Evolutionary conservation across 2,888 invertebrate genomes (phyloP), one percentile per base, ranked within the genome.

Genomic region (Metacarcinus magister): DNA sequence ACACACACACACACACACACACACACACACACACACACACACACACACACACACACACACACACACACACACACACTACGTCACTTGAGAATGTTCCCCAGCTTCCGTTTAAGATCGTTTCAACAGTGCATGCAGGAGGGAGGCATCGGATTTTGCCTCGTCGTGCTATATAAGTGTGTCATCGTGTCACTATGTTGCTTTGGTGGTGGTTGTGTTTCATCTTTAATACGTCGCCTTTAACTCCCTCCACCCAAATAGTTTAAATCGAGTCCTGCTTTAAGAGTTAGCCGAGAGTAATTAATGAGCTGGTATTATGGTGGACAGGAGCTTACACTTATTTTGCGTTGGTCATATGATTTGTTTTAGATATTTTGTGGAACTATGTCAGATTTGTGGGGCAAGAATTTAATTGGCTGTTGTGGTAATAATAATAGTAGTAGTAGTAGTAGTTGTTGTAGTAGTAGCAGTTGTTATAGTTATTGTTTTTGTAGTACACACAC

Each of bases 1-100:
- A 16, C 54, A 16, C 54, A 16, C 54, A 16, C 54, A 16, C 54
- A 16, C 13, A 8, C 16, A 10, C 10, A 8, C 82, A 32, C 82
- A 32, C 82, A 10, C 82, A 32, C 82, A 32, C 82, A 10, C 82
- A 32, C 82, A 32, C 82, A 10, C 82, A 32, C 82, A 32, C 82
- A 10, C 82, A 32, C 82, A 82, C 82, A 28, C 82, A 67, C 67
- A 67, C 82, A 28, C 82, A 82, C 82, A 82, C 82, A 82, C 82
- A 82, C 82, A 82, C 82, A 82, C 82, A 82, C n/a, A 82, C 82
- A 82, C 82, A 48, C 48, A 13, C 10, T 48, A 82, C 28, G 28
- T 28, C 28, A 82, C 82, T n/a, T 67, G 67, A 67, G 67, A 67
- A 67, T 67, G 67, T 19, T 67, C 0, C 67, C 0, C 19, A 19